Conservation (phyloP, 2,113 vertebrate species). For the Eretmochelys imbricata region DNA sequence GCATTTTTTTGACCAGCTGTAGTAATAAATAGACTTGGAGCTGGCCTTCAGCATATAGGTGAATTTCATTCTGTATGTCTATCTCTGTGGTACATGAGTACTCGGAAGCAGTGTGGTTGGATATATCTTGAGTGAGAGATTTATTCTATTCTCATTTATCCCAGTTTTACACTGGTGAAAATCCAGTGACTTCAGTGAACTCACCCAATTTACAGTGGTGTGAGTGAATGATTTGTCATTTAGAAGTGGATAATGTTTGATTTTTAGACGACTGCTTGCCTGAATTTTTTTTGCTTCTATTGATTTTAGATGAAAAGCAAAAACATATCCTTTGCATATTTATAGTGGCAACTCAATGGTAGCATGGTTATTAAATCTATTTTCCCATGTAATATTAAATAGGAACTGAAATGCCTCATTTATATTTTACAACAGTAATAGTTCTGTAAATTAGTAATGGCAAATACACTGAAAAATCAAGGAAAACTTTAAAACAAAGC, state of each 20-base stretch:
- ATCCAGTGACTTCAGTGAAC: not conserved
- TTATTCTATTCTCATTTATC: not conserved
- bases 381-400: not conserved
- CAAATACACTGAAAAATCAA: not conserved
- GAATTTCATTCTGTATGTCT: not conserved
- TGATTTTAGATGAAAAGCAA: not conserved
- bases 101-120: not conserved
- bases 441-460: not conserved
- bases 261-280: not conserved
- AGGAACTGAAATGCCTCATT: not conserved
- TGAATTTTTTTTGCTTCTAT: not conserved
- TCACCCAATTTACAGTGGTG: not conserved
- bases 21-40: not conserved
- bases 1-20: not conserved
- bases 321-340: not conserved
- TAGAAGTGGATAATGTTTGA: not conserved
- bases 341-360: rapidly evolving
- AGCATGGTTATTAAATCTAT: not conserved
- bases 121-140: not conserved
- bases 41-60: not conserved
- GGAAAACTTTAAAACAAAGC: not conserved
- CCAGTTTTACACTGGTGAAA: rapidly evolving
- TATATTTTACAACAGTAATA: not conserved
- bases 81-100: not conserved
- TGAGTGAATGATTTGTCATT: not conserved